These are phyloP conservation scores for Muricea muricata DNA, from an alignment of 92 coral and sea anemone genomes.

Conservation along the genomic window DNA sequence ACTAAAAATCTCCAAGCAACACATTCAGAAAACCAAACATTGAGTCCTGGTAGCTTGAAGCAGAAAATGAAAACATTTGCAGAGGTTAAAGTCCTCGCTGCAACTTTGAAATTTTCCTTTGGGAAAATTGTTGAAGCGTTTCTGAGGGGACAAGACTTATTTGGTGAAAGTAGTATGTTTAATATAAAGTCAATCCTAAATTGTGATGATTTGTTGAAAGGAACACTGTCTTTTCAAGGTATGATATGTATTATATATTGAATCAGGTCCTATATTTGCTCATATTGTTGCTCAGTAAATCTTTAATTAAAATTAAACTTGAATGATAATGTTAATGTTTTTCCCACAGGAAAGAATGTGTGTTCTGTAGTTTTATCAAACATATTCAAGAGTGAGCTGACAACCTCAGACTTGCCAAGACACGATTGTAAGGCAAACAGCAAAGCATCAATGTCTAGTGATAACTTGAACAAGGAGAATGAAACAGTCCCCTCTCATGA, in stretches of 20 bases:
- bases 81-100: conserved; percentile 8
- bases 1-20: background rate
- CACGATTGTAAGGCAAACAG: background rate
- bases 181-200: background rate
- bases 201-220: background rate
- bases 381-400: background rate
- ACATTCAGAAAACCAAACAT: background rate
- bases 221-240: conserved; percentile 18
- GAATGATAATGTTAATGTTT: background rate
- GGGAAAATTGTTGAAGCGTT: conserved; percentile 9
- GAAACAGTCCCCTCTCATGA: too few relatives aligned
- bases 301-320: too few relatives aligned
- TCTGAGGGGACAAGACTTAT: conserved; percentile 38
- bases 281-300: too few relatives aligned
- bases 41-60: background rate
- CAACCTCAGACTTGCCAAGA: background rate
- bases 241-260: too few relatives aligned
- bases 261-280: too few relatives aligned
- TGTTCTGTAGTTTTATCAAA: background rate
- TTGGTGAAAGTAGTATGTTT: background rate
- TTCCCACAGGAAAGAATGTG: background rate
- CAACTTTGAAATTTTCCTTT: conserved; percentile 13
- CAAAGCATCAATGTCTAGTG: background rate
- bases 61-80: conserved; percentile 3
- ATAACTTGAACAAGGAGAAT: too few relatives aligned